Evolutionary conservation across 1,140 invertebrate species (phyloP), one percentile per base, ranked within the genome.

Genomic region (Paraescarpia echinospica): DNA sequence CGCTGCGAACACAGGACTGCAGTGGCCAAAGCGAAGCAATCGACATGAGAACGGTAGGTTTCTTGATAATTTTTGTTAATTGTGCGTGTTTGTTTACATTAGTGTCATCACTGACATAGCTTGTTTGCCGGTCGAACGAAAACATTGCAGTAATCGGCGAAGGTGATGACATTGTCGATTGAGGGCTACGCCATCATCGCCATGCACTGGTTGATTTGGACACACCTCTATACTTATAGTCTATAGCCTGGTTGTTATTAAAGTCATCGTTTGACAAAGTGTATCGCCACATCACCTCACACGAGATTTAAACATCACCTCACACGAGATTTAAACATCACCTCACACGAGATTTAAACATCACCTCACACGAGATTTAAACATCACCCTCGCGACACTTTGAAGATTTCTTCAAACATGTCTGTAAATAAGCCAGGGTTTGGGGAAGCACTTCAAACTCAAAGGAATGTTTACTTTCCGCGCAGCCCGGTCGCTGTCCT

Each of bases 31-130:
- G 59, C 27, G 59, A 77, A 77, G 59, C 59, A 27, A 77, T 77
- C 59, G 59, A 77, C 59, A 77, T 77, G 59, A 77, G 59, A 77
- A 77, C 59, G 59, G 59, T 77, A 77, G 59, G 59, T 77, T 77
- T 77, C 59, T 77, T 77, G 59, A 77, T 22, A 2, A 31, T 6
- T 77, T 77, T 77, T 77, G 59, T 12, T 77, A 77, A 77, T 77
- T 77, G 59, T 77, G 59, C 22, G 59, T 0, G 27, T 77, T 77
- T 77, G 59, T 77, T 77, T 77, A 77, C 27, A 31, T 77, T 12
- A 4, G 14, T 5, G 59, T 1, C 59, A 31, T 77, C 59, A 18
- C 12, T 18, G 0, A 77, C 59, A 77, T 31, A 18, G 22, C 59
- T 77, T 27, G 59, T 77, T 18, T 2, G 27, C 59, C 59, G 22